Evolutionary conservation across 1,140 invertebrate genomes (phyloP).

Genomic region (Drosophila guanche): DNA sequence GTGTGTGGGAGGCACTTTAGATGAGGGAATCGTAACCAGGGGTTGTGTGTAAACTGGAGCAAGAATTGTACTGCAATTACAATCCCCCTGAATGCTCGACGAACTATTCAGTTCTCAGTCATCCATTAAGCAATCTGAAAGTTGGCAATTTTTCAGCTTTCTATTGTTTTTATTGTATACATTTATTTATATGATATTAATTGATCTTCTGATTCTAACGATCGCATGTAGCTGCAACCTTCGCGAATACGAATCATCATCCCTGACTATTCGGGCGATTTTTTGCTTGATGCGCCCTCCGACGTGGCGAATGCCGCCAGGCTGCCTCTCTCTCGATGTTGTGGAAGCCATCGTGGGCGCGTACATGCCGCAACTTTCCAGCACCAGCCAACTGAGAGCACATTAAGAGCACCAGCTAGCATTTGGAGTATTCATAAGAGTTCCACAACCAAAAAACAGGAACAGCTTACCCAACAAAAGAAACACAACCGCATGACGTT

Average conservation of each 20-base stretch:
- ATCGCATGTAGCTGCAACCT: slow-evolving; percentile 24
- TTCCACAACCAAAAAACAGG: background rate
- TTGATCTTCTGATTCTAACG: background rate
- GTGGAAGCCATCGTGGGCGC: slow-evolving; percentile 45
- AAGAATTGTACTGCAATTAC: too few species aligned
- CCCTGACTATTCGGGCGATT: background rate
- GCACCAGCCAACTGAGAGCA: background rate
- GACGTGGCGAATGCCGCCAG: slow-evolving; percentile 20
- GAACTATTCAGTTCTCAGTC: too few species aligned
- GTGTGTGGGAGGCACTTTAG: too few species aligned
- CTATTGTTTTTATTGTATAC: slow-evolving; percentile 21
- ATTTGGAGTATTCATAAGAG: background rate
- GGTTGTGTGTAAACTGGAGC: too few species aligned
- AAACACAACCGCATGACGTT: slow-evolving; percentile 6
- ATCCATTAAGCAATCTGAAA: too few species aligned
- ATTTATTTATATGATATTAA: slow-evolving; percentile 10
- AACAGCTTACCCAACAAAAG: slow-evolving; percentile 10
- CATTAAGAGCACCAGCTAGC: background rate
- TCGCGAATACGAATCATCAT: background rate
- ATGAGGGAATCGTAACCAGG: too few species aligned
- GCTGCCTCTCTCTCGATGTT: slow-evolving; percentile 11
- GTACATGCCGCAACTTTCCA: slow-evolving; percentile 10
- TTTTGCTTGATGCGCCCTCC: slow-evolving; percentile 6
- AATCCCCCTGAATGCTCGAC: too few species aligned
- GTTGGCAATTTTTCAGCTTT: slow-evolving; percentile 3